phyloP scores from a whole-genome alignment of 2,113 vertebrate species.

The Pseudonaja textilis region DNA sequence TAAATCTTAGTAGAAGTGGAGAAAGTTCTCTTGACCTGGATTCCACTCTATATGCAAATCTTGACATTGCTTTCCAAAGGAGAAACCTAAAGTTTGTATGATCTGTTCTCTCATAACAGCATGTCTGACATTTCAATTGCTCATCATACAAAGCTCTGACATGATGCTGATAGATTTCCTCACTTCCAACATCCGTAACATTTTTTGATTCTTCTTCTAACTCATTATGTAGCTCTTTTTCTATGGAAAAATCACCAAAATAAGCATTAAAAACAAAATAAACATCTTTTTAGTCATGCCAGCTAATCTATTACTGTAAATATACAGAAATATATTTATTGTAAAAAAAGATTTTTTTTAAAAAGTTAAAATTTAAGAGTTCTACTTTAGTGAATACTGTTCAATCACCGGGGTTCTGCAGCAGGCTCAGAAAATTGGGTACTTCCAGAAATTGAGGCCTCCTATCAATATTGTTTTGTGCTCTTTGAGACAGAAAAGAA shows the following conservation, averaged over 20 bases:
- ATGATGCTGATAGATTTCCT: conserved; percentile 71
- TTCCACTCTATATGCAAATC: conserved; percentile 88
- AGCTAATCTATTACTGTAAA: neutral
- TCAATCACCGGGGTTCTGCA: neutral
- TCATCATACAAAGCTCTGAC: conserved; percentile 78
- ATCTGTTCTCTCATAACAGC: conserved; percentile 79
- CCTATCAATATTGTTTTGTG: neutral
- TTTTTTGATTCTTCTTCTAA: conserved; percentile 39
- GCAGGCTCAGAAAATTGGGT: neutral
- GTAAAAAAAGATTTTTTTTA: neutral
- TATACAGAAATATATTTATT: neutral
- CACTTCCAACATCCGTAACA: conserved; percentile 53
- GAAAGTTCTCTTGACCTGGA: conserved; percentile 89
- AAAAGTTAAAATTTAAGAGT: neutral
- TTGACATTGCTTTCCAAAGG: conserved; percentile 87
- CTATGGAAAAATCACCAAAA: conserved; percentile 62
- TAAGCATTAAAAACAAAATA: neutral
- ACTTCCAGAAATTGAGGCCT: neutral
- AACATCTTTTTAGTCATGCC: conserved; percentile 3
- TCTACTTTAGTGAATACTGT: neutral
- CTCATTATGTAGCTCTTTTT: conserved; percentile 79
- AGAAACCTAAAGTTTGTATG: conserved; percentile 90
- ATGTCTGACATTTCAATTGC: conserved; percentile 67
- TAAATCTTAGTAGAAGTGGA: conserved; percentile 90
- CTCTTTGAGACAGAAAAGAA: neutral